Evolutionary conservation across 2,797 vertebrate genomes (phyloP).

Genomic region (Falco biarmicus): DNA sequence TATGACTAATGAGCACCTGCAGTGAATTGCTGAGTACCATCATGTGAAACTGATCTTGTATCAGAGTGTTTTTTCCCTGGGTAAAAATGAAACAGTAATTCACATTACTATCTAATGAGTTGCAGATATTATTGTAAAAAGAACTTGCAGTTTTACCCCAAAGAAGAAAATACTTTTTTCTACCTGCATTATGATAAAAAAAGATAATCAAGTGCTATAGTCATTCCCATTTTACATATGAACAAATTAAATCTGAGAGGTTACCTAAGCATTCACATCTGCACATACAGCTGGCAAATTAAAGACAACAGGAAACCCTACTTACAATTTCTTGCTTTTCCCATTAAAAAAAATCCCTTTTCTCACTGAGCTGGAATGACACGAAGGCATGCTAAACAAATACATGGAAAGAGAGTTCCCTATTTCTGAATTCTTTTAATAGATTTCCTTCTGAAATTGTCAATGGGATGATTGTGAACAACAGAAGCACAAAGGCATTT

Average conservation of each 20-base stretch:
- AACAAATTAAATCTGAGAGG: neutral
- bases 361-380: neutral
- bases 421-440: neutral
- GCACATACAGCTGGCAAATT: neutral
- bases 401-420: neutral
- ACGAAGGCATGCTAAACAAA: neutral
- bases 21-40: neutral
- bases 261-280: neutral
- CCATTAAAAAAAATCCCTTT: neutral
- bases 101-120: neutral
- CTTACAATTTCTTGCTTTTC: neutral
- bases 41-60: neutral
- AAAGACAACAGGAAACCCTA: neutral
- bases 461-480: neutral
- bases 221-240: neutral
- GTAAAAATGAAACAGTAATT: neutral
- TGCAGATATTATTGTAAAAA: neutral
- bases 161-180: neutral
- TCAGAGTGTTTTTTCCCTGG: neutral
- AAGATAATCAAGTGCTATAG: neutral
- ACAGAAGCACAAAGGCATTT: slow-evolving; percentile 18
- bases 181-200: neutral
- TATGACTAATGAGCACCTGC: neutral
- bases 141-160: neutral
- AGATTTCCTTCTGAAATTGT: neutral